Conservation (phyloP, 2,113 vertebrate genomes). For the Sebastes schlegelii region DNA sequence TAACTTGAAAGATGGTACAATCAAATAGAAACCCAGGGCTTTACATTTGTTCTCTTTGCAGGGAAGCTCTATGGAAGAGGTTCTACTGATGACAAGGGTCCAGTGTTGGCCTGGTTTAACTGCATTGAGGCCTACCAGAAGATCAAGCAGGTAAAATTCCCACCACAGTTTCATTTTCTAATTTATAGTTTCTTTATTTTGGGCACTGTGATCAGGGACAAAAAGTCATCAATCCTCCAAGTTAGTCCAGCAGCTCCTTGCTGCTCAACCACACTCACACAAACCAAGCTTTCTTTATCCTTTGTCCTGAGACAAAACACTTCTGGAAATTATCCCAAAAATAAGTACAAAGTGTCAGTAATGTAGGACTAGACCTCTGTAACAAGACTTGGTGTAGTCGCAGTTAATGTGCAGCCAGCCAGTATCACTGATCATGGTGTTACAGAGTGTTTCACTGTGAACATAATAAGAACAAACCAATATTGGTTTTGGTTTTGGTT, state of each 20-base stretch:
- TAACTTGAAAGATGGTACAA: background rate
- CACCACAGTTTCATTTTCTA: background rate
- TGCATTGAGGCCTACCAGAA: conserved; percentile 94
- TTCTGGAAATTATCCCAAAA: background rate
- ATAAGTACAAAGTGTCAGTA: background rate
- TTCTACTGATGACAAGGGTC: conserved; percentile 97
- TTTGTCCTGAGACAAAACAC: no score
- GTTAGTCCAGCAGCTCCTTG: background rate
- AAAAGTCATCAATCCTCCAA: background rate
- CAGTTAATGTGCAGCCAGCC: background rate
- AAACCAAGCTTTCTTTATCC: background rate
- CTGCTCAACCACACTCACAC: background rate
- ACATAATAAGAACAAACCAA: background rate
- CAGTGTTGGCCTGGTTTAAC: conserved; percentile 96
- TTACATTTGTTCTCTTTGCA: conserved; percentile 61
- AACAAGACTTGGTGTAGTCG: background rate
- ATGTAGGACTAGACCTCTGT: background rate
- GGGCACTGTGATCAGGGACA: background rate
- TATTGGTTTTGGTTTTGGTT: background rate
- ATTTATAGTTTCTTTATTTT: background rate
- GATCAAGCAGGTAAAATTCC: conserved; percentile 86
- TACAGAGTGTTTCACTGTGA: background rate
- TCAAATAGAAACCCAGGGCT: background rate
- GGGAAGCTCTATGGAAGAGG: conserved; percentile 95
- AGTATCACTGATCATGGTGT: background rate